These are phyloP conservation scores for Smithornis capensis DNA, from an alignment of 2,113 vertebrate species.

Conservation along the genomic window DNA sequence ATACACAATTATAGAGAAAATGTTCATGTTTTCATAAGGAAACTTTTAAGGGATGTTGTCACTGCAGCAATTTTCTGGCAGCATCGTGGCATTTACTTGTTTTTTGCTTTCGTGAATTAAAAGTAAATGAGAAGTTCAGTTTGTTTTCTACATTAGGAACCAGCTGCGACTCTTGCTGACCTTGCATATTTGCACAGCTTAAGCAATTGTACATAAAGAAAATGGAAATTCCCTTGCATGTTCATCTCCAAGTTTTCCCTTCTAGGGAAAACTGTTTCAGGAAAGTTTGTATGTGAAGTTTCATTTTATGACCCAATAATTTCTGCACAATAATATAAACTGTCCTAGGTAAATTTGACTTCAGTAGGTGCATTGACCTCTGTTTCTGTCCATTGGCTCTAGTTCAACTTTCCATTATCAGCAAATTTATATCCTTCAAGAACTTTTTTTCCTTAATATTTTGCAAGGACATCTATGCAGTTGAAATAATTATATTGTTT, in stretches of 20 bases:
- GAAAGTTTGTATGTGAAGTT: conserved; percentile 59
- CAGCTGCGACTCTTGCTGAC: conserved; percentile 69
- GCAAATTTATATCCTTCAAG: conserved; percentile 71
- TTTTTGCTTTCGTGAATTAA: conserved; percentile 53
- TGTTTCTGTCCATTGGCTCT: conserved; percentile 76
- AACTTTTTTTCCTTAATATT: conserved; percentile 41
- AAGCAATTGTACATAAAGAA: conserved; percentile 66
- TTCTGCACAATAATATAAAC: conserved; percentile 64
- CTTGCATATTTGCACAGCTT: conserved; percentile 62
- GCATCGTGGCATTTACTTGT: conserved; percentile 41
- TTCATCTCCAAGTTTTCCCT: conserved; percentile 65
- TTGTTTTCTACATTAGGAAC: conserved; percentile 67
- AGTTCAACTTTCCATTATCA: conserved; percentile 83
- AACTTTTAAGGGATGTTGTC: conserved; percentile 64
- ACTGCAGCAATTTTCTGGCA: conserved; percentile 63
- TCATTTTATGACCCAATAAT: conserved; percentile 49
- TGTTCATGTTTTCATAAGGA: conserved; percentile 52
- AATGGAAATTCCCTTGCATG: conserved; percentile 64
- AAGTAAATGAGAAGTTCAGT: conserved; percentile 74
- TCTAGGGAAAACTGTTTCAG: conserved; percentile 46
- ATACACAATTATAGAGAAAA: neutral
- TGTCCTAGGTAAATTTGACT: conserved; percentile 80
- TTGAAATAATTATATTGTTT: conserved; percentile 38
- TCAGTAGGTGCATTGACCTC: conserved; percentile 71
- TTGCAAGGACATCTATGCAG: conserved; percentile 53